These are phyloP conservation scores for Narcine bancroftii DNA, from an alignment of 2,113 vertebrate genomes.

Conservation along the genomic window DNA sequence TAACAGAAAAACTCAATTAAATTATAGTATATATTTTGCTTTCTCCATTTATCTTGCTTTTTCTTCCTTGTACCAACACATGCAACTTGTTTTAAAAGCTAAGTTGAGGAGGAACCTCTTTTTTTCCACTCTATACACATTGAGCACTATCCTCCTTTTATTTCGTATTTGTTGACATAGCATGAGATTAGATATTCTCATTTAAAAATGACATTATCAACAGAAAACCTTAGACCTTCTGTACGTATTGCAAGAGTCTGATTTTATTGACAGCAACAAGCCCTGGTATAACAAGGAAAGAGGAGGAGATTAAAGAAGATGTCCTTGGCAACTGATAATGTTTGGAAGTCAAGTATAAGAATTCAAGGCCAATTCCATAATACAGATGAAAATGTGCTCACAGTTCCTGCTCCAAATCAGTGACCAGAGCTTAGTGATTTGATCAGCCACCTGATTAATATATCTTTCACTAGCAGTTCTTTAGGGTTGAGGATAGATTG, in stretches of 20 bases:
- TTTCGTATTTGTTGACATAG: not conserved
- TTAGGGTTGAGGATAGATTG: too few relatives aligned
- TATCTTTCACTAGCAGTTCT: too few relatives aligned
- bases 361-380: constrained; percentile 2
- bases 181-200: not conserved
- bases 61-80: not conserved
- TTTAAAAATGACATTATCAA: constrained; percentile 28
- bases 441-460: not conserved
- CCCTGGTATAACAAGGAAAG: constrained; percentile 15
- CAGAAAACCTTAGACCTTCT: not conserved
- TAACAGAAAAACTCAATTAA: constrained; percentile 8
- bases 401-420: not conserved
- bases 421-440: not conserved
- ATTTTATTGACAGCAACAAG: constrained; percentile 30
- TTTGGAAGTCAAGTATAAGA: constrained; percentile 16
- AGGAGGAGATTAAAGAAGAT: constrained; percentile 31
- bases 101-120: not conserved
- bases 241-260: not conserved
- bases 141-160: not conserved
- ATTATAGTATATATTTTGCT: not conserved
- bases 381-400: not conserved
- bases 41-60: not conserved
- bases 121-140: not conserved
- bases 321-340: constrained; percentile 22
- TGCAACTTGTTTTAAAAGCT: not conserved